These are phyloP conservation scores for Lerista edwardsae DNA, from an alignment of 2,797 vertebrate genomes.

Conservation along the genomic window DNA sequence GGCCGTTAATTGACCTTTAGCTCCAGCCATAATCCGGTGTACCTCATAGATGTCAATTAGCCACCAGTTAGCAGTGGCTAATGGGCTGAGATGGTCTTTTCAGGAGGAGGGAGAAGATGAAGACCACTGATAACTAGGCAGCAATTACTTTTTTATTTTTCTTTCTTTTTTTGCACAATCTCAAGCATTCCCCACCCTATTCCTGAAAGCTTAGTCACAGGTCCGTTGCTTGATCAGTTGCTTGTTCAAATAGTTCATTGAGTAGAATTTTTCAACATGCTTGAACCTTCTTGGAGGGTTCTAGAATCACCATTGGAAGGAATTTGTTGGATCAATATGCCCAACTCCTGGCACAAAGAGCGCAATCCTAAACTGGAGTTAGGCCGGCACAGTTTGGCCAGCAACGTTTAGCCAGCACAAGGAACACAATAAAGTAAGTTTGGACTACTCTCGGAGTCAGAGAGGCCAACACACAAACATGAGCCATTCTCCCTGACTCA, in stretches of 20 bases:
- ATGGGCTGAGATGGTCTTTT: not conserved
- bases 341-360: too few relatives aligned
- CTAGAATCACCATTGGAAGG: not conserved
- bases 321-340: fast-evolving
- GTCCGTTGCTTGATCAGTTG: too few relatives aligned
- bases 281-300: not conserved
- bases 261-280: not conserved
- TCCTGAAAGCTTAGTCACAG: not conserved
- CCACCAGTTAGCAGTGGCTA: conserved; percentile 17
- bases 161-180: not conserved
- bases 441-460: too few relatives aligned
- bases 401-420: too few relatives aligned
- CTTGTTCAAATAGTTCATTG: too few relatives aligned
- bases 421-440: too few relatives aligned
- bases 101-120: not conserved
- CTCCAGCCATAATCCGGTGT: not conserved
- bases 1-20: conserved; percentile 43
- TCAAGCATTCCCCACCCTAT: not conserved
- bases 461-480: too few relatives aligned
- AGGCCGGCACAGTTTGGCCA: too few relatives aligned
- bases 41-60: conserved; percentile 38
- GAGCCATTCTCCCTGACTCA: too few relatives aligned
- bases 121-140: too few relatives aligned
- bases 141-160: not conserved
- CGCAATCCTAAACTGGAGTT: too few relatives aligned